Conservation (phyloP, 2,888 invertebrate genomes). For the Trachelus troglodyta region DNA sequence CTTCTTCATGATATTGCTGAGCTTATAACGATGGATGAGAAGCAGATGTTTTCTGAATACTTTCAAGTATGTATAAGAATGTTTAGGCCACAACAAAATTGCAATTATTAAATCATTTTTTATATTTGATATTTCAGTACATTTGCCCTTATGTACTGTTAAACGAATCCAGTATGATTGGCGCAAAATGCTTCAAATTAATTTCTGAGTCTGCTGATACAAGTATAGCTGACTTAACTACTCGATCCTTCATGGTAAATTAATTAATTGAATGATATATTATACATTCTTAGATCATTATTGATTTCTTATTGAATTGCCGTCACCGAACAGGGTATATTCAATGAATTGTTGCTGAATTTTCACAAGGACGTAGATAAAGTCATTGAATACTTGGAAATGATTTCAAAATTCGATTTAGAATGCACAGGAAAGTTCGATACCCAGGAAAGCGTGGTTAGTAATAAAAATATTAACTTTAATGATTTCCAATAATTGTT, state of each 20-base stretch:
- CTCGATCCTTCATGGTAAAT: slow-evolving; percentile 72
- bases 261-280: not conserved
- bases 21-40: slow-evolving; percentile 70
- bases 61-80: slow-evolving; percentile 49
- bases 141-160: slow-evolving; percentile 79
- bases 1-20: slow-evolving; percentile 76
- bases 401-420: slow-evolving; percentile 72
- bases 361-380: slow-evolving; percentile 74
- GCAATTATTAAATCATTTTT: slow-evolving; percentile 22
- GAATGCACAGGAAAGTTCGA: slow-evolving; percentile 58
- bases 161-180: slow-evolving; percentile 71
- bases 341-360: slow-evolving; percentile 75
- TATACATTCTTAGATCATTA: slow-evolving; percentile 13
- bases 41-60: slow-evolving; percentile 74
- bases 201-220: slow-evolving; percentile 73
- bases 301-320: slow-evolving; percentile 21
- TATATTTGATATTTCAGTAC: slow-evolving; percentile 69
- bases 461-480: slow-evolving; percentile 21
- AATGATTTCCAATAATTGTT: slow-evolving; percentile 16
- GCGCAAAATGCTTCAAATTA: slow-evolving; percentile 73
- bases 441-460: slow-evolving; percentile 46
- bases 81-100: not conserved
- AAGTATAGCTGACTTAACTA: slow-evolving; percentile 72
- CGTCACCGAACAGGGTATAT: slow-evolving; percentile 67
- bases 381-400: slow-evolving; percentile 71